phyloP scores from a whole-genome alignment of 2,113 vertebrate genomes.

The Cottus gobio region DNA sequence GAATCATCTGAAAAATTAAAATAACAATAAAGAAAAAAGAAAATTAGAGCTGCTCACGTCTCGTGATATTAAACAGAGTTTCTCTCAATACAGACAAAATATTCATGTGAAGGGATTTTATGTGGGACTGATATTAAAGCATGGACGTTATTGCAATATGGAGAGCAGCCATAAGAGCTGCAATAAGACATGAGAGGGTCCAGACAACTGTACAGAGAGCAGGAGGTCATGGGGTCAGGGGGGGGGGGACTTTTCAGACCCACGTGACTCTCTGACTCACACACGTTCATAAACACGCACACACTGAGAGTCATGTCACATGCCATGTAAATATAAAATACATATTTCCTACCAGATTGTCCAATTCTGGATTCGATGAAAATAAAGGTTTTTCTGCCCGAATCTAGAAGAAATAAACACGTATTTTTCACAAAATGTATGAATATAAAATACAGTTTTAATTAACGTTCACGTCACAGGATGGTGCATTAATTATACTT shows the following conservation, averaged over 20 bases:
- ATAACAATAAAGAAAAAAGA: conserved; percentile 69
- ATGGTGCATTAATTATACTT: neutral
- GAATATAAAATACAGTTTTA: neutral
- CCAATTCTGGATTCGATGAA: conserved; percentile 99
- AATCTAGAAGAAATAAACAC: conserved; percentile 89
- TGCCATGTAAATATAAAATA: no score
- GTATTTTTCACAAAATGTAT: neutral
- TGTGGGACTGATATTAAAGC: conserved; percentile 70
- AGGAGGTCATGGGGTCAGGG: neutral
- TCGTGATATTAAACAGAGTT: conserved; percentile 70
- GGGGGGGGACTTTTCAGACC: no score
- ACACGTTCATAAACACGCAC: no score
- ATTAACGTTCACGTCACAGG: neutral
- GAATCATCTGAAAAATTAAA: conserved; percentile 97
- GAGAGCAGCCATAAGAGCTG: no score
- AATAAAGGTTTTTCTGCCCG: conserved; percentile 99
- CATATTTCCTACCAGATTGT: conserved; percentile 95
- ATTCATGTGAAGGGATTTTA: conserved; percentile 69
- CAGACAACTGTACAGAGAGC: no score
- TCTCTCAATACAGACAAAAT: conserved; percentile 68
- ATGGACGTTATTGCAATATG: conserved; percentile 63
- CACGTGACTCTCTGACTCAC: no score
- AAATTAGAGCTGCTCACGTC: conserved; percentile 61
- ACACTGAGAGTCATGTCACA: no score
- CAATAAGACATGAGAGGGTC: no score